Conservation (phyloP, 2,797 vertebrate species). For the Alca torda region DNA sequence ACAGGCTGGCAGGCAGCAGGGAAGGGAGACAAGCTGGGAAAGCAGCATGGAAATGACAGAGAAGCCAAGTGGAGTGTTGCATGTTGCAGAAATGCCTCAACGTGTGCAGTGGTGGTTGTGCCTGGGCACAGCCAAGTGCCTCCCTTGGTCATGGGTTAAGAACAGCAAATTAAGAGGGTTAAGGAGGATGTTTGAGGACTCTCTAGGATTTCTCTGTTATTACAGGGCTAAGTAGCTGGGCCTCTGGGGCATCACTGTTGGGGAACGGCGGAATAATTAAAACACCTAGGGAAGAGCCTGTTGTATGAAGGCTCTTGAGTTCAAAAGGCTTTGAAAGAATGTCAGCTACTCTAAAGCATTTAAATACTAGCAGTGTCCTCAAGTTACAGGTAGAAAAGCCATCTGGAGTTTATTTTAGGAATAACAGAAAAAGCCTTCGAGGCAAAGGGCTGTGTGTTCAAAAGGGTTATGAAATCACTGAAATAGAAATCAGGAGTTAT, state of each 20-base stretch:
- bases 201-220: not conserved
- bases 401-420: constrained; percentile 48
- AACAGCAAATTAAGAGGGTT: not conserved
- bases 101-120: not conserved
- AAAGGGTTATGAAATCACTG: constrained; percentile 3
- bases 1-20: not conserved
- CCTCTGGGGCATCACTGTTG: not conserved
- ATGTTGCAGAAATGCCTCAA: not conserved
- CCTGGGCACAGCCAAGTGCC: not conserved
- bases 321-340: not conserved
- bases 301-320: not conserved
- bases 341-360: not conserved
- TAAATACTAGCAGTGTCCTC: constrained; percentile 12
- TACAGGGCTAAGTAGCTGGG: not conserved
- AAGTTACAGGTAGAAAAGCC: constrained; percentile 47
- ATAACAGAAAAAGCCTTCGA: constrained; percentile 10
- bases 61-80: not conserved
- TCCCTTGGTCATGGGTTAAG: not conserved
- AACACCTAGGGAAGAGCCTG: not conserved
- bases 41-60: not conserved
- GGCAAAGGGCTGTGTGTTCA: not conserved
- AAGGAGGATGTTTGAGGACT: not conserved
- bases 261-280: not conserved
- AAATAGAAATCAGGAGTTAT: not conserved
- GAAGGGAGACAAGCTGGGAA: not conserved